Evolutionary conservation across 2,888 invertebrate genomes (phyloP), one percentile per base, ranked within the genome.

Genomic region (Lamellibrachia satsuma): DNA sequence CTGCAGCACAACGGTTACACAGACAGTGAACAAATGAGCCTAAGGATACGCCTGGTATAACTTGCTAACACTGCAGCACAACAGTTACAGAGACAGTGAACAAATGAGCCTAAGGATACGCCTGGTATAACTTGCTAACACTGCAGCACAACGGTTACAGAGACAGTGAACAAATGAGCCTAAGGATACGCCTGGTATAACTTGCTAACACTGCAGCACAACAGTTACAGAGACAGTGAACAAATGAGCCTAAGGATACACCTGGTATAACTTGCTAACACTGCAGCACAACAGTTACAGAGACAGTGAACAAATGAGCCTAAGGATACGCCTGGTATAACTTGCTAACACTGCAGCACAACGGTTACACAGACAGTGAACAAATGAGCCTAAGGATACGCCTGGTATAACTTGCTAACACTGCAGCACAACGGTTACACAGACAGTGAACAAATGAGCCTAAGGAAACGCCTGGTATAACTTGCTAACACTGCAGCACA

Each of bases 211-310:
- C 22, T 22, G 22, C 15, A 15, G 15, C 22, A 22, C 2, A 92
- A 6, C 57, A n/a, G 3, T 3, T 92, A 39, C 91, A 57, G 90
- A 93, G 93, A 93, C 93, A 3, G 93, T 93, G 55, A 93, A 39
- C 1, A 75, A 75, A 75, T 22, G 6, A 75, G 22, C 75, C 6
- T 22, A 22, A 11, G n/a, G 75, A 75, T 22, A n/a, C 75, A 75
- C 75, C 75, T 75, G n/a, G n/a, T 75, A n/a, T 75, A 75, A 75
- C 6, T 75, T 7, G n/a, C 3, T 55, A 22, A 75, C 15, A 22
- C 22, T 22, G 22, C 15, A 15, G 15, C 22, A 22, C 2, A 92
- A 6, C 52, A 27, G 3, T 3, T 92, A 39, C 91, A 57, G 90
- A 93, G 93, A 93, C 93, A 3, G 93, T 93, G 55, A 93, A 39